Percentiles rank a stretch among this genome's conserved stretches.
phyloP scores from a whole-genome alignment of 37 sponge, comb jelly and placozoan genomes.

The Crambe crambe region DNA sequence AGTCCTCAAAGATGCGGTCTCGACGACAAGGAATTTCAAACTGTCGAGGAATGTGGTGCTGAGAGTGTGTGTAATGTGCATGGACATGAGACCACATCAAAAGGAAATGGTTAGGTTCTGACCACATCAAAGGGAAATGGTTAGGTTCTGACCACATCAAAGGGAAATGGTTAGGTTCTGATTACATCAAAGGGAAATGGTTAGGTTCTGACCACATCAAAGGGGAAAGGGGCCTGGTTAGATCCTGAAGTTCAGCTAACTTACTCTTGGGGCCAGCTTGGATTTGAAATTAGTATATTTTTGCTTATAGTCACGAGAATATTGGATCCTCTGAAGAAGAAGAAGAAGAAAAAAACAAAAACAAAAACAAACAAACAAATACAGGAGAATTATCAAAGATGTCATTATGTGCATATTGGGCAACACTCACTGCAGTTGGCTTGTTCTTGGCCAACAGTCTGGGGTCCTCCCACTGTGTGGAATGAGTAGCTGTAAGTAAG shows the following conservation, averaged over 20 bases:
- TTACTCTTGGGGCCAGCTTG: constrained; percentile 43
- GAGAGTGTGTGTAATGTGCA: not conserved
- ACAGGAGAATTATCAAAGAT: too few species aligned
- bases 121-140: not conserved
- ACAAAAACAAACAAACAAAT: too few species aligned
- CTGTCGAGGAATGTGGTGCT: constrained; percentile 61
- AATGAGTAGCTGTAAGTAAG: constrained; percentile 52
- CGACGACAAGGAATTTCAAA: constrained; percentile 78
- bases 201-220: too few species aligned
- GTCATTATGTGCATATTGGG: not conserved
- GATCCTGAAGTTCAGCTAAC: not conserved
- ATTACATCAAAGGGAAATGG: not conserved
- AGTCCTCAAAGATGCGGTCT: constrained; percentile 78
- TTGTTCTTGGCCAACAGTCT: constrained; percentile 57
- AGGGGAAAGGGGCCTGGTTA: too few species aligned
- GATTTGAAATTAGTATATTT: constrained; percentile 81
- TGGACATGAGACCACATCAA: not conserved
- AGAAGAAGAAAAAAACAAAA: not conserved
- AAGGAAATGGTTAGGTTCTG: too few species aligned
- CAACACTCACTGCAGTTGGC: constrained; percentile 59
- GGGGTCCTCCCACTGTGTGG: constrained; percentile 96
- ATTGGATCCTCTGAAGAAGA: constrained; percentile 53
- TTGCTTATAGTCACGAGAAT: constrained; percentile 86
- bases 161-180: too few species aligned
- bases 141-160: not conserved